phyloP scores from a whole-genome alignment of 2,888 invertebrate genomes.

The Eristalinus aeneus region DNA sequence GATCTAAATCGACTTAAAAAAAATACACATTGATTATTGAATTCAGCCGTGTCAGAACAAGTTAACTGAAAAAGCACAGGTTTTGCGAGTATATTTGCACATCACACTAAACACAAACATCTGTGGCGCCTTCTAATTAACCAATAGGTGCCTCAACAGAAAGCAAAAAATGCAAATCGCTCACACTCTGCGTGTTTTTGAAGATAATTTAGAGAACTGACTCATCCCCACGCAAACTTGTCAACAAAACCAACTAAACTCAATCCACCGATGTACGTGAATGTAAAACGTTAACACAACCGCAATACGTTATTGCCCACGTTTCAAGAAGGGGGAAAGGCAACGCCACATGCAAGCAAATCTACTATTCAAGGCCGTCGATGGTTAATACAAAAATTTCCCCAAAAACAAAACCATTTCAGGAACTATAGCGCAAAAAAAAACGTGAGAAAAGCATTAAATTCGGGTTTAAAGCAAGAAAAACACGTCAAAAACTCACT shows the following conservation, averaged over 20 bases:
- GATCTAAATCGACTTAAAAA: no score
- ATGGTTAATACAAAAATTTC: conserved; percentile 1
- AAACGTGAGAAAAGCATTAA: conserved; percentile 36
- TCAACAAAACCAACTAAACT: neutral
- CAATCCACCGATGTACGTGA: neutral
- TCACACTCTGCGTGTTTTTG: neutral
- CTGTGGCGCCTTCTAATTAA: neutral
- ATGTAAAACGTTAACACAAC: conserved; percentile 9
- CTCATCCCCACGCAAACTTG: neutral
- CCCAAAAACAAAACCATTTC: conserved; percentile 2
- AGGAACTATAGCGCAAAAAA: neutral
- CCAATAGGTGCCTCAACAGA: neutral
- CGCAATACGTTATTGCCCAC: neutral
- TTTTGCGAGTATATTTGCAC: neutral
- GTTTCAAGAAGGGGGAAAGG: neutral
- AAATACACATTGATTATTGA: no score
- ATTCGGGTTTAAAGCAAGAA: neutral
- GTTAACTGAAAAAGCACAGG: neutral
- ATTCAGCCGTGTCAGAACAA: no score
- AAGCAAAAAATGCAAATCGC: neutral
- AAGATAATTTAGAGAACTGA: neutral
- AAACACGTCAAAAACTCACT: conserved; percentile 8
- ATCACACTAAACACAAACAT: neutral
- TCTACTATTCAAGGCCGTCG: conserved; percentile 25
- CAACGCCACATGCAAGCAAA: neutral